Evolutionary conservation across 2,797 vertebrate species (phyloP), one percentile per base, ranked within the genome.

Genomic region (Poecilia velifera): DNA sequence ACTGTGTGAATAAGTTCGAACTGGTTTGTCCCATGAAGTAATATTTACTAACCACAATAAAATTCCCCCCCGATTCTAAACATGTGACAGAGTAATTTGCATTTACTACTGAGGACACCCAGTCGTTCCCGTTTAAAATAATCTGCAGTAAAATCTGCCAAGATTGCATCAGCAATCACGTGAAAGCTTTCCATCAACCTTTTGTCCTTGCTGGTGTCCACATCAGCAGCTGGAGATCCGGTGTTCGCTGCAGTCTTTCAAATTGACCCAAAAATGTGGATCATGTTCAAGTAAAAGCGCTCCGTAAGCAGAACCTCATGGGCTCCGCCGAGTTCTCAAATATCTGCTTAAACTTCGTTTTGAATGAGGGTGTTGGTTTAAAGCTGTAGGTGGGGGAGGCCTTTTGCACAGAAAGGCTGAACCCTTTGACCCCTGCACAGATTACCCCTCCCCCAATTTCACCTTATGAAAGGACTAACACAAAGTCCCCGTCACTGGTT

Each of bases 351-450:
- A 51, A n/a, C 43, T 72, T 84, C 80, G 82, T 82, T 83, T 71
- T 86, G 76, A 10, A 81, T 66, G 66, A 81, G 82, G 85, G 79
- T 0, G 72, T 79, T 71, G 72, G 78, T 82, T 22, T 28, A 55
- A 64, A 72, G 81, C 76, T 79, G 78, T 59, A 20, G 73, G 79
- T 78, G 76, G 72, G 55, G 41, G 80, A 73, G 74, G 59, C 79
- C 72, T 68, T 76, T 62, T 73, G 76, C 53, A 87, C 18, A 51
- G 74, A 77, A 66, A 2, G 53, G 25, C 16, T 86, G 76, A 91
- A 92, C 90, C 79, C 41, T 53, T 16, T 88, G 79, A 92, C 89
- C 83, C 8, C 41, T 57, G 83, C 77, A 28, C 66, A 16, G 25
- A 79, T 36, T n/a, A 20, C 45, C 45, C 72, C 72, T 53, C 62